Conservation (phyloP, 2,888 invertebrate genomes). For the Elegia similella region DNA sequence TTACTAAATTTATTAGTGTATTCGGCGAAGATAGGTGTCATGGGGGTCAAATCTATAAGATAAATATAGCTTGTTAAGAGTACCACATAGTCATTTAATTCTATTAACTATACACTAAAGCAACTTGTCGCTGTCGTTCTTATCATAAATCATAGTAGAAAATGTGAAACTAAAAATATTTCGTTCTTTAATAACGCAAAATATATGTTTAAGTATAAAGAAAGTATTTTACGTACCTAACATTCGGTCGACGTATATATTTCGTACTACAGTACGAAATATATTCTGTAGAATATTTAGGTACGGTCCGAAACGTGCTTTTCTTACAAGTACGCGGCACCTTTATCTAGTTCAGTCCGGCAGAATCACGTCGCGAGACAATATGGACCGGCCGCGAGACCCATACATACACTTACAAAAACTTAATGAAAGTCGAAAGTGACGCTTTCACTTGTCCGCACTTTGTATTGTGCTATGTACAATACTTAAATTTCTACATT, state of each 20-base stretch:
- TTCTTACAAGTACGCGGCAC: conserved; percentile 24
- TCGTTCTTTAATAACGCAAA: background rate
- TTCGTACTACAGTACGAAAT: too few species aligned
- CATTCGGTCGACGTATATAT: background rate
- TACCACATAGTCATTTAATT: conserved; percentile 8
- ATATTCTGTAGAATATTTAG: background rate
- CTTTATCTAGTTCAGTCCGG: conserved; percentile 50
- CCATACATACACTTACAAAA: conserved; percentile 76
- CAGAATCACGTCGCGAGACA: conserved; percentile 72
- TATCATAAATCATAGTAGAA: background rate
- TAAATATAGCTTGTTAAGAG: conserved; percentile 6
- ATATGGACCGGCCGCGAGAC: conserved; percentile 64
- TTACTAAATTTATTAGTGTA: conserved; percentile 6
- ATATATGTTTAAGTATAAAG: too few species aligned
- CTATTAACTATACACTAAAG: conserved; percentile 2
- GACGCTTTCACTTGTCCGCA: conserved; percentile 76
- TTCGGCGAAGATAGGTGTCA: conserved; percentile 1
- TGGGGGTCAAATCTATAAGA: conserved; percentile 7
- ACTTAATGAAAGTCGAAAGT: conserved; percentile 80
- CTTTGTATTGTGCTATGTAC: conserved; percentile 69
- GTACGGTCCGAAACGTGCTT: background rate
- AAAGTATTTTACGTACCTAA: too few species aligned
- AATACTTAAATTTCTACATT: conserved; percentile 41
- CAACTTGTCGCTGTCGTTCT: background rate
- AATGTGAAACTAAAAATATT: background rate